Percentiles rank a stretch among this genome's conserved stretches.
Evolutionary conservation across 2,797 vertebrate genomes (phyloP).

Genomic region (Bradypus variegatus): DNA sequence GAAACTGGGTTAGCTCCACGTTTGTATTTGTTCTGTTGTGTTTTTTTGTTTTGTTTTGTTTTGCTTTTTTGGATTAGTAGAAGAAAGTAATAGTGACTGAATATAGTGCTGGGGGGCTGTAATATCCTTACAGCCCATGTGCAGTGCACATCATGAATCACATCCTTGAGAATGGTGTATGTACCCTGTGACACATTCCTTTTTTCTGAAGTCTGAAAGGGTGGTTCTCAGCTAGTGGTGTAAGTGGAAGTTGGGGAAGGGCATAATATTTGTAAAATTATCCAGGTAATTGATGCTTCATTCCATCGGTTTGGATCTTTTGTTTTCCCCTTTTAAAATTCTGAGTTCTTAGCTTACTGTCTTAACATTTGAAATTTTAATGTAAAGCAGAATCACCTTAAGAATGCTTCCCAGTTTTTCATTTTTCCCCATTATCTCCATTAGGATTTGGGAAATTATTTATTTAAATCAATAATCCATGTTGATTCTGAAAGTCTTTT

Average conservation of each 20-base stretch:
- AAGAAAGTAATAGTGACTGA: neutral
- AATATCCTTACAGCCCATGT: neutral
- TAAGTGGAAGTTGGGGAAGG: neutral
- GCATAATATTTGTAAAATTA: neutral
- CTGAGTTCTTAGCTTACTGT: neutral
- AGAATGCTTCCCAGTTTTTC: neutral
- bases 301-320: neutral
- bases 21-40: conserved; percentile 5
- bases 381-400: neutral
- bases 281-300: neutral
- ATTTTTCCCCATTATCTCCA: neutral
- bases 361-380: conserved; percentile 18
- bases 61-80: neutral
- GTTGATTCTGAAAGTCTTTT: conserved; percentile 1
- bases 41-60: neutral
- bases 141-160: neutral
- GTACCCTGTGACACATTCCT: neutral
- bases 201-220: conserved; percentile 16
- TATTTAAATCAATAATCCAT: conserved; percentile 3
- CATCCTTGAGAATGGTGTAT: neutral
- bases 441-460: neutral
- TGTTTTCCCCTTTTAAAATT: conserved; percentile 19
- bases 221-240: neutral
- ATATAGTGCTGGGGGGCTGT: neutral
- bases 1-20: neutral